Evolutionary conservation across 2,888 invertebrate species (phyloP), one percentile per base, ranked within the genome.

Genomic region (Diarsia brunnea): DNA sequence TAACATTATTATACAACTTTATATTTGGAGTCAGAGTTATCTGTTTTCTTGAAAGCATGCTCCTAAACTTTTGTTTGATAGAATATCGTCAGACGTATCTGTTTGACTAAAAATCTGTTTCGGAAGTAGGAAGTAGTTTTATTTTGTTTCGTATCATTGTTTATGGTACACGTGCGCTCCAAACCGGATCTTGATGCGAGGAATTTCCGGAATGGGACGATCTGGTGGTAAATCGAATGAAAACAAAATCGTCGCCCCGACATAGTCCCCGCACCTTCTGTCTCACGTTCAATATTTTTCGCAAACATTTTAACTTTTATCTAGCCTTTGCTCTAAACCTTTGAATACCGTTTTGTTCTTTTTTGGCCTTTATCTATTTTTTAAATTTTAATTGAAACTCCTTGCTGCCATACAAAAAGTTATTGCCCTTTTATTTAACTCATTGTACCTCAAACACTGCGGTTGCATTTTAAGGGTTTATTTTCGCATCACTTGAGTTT

Each of bases 211-310:
- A 11, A 74, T 21, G 64, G 27, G 24, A 68, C 81, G 71, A 65
- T 55, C 60, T 53, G 43, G 55, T 45, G 61, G 61, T 65, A 82
- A 74, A 82, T 78, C 3, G 73, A 78, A 82, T 68, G 73, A 73
- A 81, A 81, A 81, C 77, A 80, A 79, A 66, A 80, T 75, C 43
- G 24, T 80, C 49, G 60, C 64, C 47, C 55, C 21, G 58, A 60
- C 38, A 16, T 47, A 31, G 60, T 69, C 47, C 53, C 45, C 19
- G 16, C 21, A 45, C 49, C 14, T 43, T 49, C 10, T 27, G 31
- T 49, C 24, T 60, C 31, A 53, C 21, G 43, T 64, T 24, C 45
- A 45, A 73, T 64, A 63, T 64, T 78, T 66, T 55, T 10, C 61
- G n/a, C 24, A 24, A 24, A n/a, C 8, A 45, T 53, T 78, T 66